phyloP scores from a whole-genome alignment of 1,140 invertebrate genomes.

The Hydropsyche tenuis region DNA sequence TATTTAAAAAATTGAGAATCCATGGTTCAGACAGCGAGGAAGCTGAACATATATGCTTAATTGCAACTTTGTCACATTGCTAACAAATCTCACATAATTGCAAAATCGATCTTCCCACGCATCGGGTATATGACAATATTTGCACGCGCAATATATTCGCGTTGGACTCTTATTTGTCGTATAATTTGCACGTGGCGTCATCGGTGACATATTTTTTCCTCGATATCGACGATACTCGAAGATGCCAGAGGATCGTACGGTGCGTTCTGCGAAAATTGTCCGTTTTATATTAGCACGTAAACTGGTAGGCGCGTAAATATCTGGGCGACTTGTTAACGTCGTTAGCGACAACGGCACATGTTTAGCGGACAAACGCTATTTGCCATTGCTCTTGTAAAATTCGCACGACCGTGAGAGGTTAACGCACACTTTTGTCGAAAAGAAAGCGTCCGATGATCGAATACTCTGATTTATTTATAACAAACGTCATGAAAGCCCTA shows the following conservation, averaged over 20 bases:
- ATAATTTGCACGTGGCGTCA: slow-evolving; percentile 18
- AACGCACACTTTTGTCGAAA: slow-evolving; percentile 6
- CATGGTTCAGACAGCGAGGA: no score
- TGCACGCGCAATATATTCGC: slow-evolving; percentile 8
- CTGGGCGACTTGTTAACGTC: slow-evolving; percentile 31
- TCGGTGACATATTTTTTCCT: not conserved
- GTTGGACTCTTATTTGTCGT: not conserved
- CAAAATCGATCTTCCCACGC: not conserved
- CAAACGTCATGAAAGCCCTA: no score
- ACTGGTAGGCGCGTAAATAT: slow-evolving; percentile 23
- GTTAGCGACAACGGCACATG: slow-evolving; percentile 37
- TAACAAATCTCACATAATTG: no score
- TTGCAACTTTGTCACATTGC: no score
- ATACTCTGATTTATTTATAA: no score
- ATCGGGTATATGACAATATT: not conserved
- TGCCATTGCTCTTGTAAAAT: slow-evolving; percentile 36
- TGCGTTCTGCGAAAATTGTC: slow-evolving; percentile 13
- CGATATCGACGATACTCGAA: not conserved
- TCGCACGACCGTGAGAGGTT: slow-evolving; percentile 25
- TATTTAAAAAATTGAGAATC: no score
- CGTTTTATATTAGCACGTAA: slow-evolving; percentile 26
- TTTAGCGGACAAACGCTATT: slow-evolving; percentile 29
- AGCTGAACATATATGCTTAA: no score
- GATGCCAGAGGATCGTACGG: not conserved
- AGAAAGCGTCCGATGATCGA: no score